Percentiles rank a stretch among this genome's conserved stretches.
These are phyloP conservation scores for Poecilia picta DNA, from an alignment of 2,797 vertebrate species.

Conservation along the genomic window DNA sequence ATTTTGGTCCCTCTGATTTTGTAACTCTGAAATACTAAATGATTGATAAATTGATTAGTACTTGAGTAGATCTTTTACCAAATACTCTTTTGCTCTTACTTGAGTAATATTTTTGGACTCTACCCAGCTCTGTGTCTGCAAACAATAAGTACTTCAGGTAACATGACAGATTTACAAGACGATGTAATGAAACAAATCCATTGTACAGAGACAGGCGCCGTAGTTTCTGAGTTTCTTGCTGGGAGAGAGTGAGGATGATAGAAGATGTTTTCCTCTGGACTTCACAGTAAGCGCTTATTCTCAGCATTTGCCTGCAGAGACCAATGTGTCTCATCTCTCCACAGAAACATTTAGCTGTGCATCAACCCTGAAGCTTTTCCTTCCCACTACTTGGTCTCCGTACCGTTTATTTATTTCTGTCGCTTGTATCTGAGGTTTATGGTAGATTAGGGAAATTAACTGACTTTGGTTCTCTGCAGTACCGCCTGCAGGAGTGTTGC, in stretches of 20 bases:
- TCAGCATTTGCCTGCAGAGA: background rate
- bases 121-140: too few relatives aligned
- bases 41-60: too few relatives aligned
- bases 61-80: too few relatives aligned
- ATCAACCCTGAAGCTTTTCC: background rate
- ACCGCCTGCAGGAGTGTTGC: background rate
- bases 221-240: background rate
- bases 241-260: background rate
- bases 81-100: too few relatives aligned
- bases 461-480: background rate
- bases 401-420: background rate
- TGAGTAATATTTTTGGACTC: too few relatives aligned
- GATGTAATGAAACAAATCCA: background rate
- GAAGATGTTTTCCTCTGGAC: background rate
- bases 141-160: too few relatives aligned
- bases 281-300: background rate
- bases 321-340: background rate
- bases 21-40: too few relatives aligned
- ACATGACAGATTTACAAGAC: too few relatives aligned
- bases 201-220: background rate
- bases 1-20: too few relatives aligned
- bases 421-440: background rate
- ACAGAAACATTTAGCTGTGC: background rate
- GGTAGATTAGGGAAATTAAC: slow-evolving; percentile 2
- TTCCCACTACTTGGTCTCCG: background rate